Conservation (phyloP, 2,888 invertebrate species). For the Drosophila algonquin region DNA sequence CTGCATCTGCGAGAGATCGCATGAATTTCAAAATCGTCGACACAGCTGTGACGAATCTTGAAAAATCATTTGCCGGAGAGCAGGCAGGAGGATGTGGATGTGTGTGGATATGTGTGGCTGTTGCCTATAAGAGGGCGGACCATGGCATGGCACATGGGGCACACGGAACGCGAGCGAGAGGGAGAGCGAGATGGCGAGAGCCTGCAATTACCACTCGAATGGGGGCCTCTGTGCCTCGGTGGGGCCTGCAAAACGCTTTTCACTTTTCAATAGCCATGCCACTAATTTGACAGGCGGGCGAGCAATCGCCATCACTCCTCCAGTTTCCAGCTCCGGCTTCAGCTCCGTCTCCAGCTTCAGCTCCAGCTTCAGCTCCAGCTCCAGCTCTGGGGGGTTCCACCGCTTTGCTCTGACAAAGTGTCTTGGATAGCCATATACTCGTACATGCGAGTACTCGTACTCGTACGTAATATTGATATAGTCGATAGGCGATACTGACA, state of each 20-base stretch:
- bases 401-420: slow-evolving; percentile 41
- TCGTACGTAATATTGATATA: slow-evolving; percentile 28
- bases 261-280: slow-evolving; percentile 73
- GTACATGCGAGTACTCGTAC: background rate
- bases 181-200: slow-evolving; percentile 12
- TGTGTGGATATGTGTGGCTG: background rate
- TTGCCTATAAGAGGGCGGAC: slow-evolving; percentile 26
- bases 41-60: slow-evolving; percentile 75
- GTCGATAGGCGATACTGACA: slow-evolving; percentile 9
- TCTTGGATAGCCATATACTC: slow-evolving; percentile 45
- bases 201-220: slow-evolving; percentile 48
- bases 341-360: slow-evolving; percentile 3
- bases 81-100: background rate
- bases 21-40: slow-evolving; percentile 74
- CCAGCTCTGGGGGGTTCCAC: slow-evolving; percentile 4
- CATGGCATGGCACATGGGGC: slow-evolving; percentile 16
- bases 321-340: slow-evolving; percentile 27
- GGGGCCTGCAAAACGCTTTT: slow-evolving; percentile 58
- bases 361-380: slow-evolving; percentile 8
- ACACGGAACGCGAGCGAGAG: slow-evolving; percentile 2
- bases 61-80: slow-evolving; percentile 24
- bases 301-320: slow-evolving; percentile 71
- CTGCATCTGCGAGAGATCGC: slow-evolving; percentile 61
- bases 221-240: slow-evolving; percentile 26
- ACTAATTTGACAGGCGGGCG: slow-evolving; percentile 77